phyloP scores from a whole-genome alignment of 2,888 invertebrate genomes.

The Erannis defoliaria region DNA sequence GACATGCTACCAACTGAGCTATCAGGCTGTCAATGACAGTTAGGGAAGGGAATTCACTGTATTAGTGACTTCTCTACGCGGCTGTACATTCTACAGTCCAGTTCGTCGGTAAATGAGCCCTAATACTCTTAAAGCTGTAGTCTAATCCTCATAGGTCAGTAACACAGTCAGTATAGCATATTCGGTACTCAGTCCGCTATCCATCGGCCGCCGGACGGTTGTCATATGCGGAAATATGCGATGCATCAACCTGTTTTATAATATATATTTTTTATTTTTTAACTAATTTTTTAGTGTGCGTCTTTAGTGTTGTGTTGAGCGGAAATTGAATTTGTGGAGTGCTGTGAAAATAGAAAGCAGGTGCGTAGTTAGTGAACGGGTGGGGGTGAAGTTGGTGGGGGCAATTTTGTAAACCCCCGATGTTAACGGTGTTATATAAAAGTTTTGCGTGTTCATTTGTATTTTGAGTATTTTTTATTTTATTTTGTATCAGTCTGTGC shows the following conservation, averaged over 20 bases:
- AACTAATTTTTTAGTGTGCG: not conserved
- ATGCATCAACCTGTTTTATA: slow-evolving; percentile 9
- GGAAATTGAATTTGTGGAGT: no score
- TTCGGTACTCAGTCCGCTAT: slow-evolving; percentile 2
- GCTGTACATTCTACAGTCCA: slow-evolving; percentile 39
- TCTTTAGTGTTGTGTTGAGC: not conserved
- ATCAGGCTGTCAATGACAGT: no score
- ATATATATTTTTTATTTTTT: not conserved
- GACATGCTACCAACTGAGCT: no score
- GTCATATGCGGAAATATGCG: not conserved
- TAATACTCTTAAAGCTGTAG: slow-evolving; percentile 41
- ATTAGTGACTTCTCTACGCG: not conserved
- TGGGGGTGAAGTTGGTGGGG: not conserved
- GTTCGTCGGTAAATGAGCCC: slow-evolving; percentile 53
- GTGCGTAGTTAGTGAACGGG: not conserved
- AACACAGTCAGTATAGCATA: no score
- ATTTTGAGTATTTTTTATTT: no score
- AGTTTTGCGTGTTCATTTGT: no score
- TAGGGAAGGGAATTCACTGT: no score
- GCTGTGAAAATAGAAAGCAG: not conserved
- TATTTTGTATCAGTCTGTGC: no score
- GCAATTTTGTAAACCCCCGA: no score
- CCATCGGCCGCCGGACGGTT: slow-evolving; percentile 1
- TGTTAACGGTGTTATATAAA: no score
- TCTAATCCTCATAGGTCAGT: slow-evolving; percentile 38